These are phyloP conservation scores for Carassius carassius DNA, from an alignment of 2,113 vertebrate species.

Conservation along the genomic window DNA sequence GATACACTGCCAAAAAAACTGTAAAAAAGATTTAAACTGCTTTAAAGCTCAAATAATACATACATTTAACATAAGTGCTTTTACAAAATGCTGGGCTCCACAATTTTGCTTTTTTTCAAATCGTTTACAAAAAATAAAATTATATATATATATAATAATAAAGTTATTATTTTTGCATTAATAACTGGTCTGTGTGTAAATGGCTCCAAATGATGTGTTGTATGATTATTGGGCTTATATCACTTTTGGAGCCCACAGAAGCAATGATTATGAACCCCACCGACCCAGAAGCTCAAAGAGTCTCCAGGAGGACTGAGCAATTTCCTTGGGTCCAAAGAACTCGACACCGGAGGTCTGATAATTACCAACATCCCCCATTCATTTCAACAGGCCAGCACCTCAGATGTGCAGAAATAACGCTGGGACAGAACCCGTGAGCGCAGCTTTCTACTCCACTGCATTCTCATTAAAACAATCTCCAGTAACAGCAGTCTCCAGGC, in stretches of 20 bases:
- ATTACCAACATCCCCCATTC: slow-evolving; percentile 19
- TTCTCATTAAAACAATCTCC: slow-evolving; percentile 58
- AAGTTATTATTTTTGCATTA: not conserved
- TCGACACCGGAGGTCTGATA: slow-evolving; percentile 11
- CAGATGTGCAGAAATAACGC: slow-evolving; percentile 35
- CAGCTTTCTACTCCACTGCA: slow-evolving; percentile 51
- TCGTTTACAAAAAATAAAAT: not conserved
- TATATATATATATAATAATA: no score
- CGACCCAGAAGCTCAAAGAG: slow-evolving; percentile 5
- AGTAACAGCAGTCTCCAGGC: slow-evolving; percentile 39
- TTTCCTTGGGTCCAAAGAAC: not conserved
- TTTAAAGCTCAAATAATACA: not conserved
- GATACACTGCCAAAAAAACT: not conserved
- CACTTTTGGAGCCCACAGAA: not conserved
- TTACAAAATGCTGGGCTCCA: not conserved
- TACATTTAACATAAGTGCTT: no score
- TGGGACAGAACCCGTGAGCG: slow-evolving; percentile 16
- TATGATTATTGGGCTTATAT: not conserved
- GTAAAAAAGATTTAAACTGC: not conserved
- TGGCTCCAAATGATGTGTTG: not conserved
- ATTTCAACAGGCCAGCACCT: slow-evolving; percentile 13
- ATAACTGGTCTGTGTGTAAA: not conserved
- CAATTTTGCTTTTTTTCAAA: not conserved
- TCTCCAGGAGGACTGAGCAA: not conserved
- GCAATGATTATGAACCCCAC: not conserved